Conservation (phyloP, 1,140 invertebrate species). For the Eupristina koningsbergeri region DNA sequence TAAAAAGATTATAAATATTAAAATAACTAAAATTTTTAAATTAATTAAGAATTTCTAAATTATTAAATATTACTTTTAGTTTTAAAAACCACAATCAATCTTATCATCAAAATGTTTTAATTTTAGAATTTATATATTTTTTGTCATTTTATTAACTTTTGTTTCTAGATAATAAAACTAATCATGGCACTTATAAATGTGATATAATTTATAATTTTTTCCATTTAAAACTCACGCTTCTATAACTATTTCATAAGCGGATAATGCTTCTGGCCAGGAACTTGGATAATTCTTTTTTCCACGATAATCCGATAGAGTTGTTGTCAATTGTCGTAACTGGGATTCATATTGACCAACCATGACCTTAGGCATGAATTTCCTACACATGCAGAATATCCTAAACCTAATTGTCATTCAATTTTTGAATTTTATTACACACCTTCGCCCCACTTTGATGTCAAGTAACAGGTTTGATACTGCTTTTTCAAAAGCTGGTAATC, state of each 20-base stretch:
- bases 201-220: too few species aligned
- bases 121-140: too few species aligned
- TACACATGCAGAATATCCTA: constrained; percentile 74
- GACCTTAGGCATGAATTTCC: constrained; percentile 92
- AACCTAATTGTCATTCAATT: constrained; percentile 68
- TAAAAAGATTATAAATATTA: neutral
- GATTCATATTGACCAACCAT: constrained; percentile 87
- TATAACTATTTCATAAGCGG: constrained; percentile 88
- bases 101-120: too few species aligned
- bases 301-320: constrained; percentile 86
- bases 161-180: too few species aligned
- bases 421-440: constrained; percentile 74
- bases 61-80: too few species aligned
- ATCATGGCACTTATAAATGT: neutral
- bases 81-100: too few species aligned
- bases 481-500: constrained; percentile 88
- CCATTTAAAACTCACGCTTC: constrained; percentile 81
- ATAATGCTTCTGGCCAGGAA: constrained; percentile 80
- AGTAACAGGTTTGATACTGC: constrained; percentile 85
- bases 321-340: constrained; percentile 86
- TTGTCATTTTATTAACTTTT: too few species aligned
- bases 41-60: too few species aligned
- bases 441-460: constrained; percentile 87
- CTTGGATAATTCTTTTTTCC: constrained; percentile 80
- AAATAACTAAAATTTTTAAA: neutral